Conservation (phyloP, 1,140 invertebrate species). For the Oreohelix idahoensis region DNA sequence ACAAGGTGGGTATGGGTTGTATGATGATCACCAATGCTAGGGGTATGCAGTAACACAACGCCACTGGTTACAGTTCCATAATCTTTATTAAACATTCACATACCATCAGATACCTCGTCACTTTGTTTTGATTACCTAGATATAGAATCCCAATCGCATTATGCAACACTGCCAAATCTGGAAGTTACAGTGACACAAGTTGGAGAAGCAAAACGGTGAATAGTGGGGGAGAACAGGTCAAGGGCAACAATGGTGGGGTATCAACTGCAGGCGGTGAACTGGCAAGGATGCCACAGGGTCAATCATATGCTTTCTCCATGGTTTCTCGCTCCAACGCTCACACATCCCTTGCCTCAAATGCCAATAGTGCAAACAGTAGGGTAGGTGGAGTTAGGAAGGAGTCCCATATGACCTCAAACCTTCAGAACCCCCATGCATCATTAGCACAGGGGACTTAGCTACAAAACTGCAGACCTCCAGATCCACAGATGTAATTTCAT, state of each 20-base stretch:
- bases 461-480: neutral
- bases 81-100: no score
- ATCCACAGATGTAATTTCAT: neutral
- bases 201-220: neutral
- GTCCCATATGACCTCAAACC: slow-evolving; percentile 34
- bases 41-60: no score
- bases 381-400: slow-evolving; percentile 47
- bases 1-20: slow-evolving; percentile 36
- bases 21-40: slow-evolving; percentile 16
- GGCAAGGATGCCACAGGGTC: neutral
- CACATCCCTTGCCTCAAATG: slow-evolving; percentile 12
- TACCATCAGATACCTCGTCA: no score
- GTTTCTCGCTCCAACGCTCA: slow-evolving; percentile 29
- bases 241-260: neutral
- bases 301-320: neutral
- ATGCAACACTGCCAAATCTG: neutral
- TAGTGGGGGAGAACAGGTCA: neutral
- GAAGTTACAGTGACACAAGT: slow-evolving; percentile 7
- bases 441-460: neutral
- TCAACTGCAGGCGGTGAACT: neutral
- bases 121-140: no score
- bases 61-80: no score
- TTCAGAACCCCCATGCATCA: neutral
- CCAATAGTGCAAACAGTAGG: slow-evolving; percentile 38
- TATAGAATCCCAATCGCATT: no score